These are phyloP conservation scores for Eutolmus rufibarbis DNA, from an alignment of 2,888 invertebrate species.

Conservation along the genomic window DNA sequence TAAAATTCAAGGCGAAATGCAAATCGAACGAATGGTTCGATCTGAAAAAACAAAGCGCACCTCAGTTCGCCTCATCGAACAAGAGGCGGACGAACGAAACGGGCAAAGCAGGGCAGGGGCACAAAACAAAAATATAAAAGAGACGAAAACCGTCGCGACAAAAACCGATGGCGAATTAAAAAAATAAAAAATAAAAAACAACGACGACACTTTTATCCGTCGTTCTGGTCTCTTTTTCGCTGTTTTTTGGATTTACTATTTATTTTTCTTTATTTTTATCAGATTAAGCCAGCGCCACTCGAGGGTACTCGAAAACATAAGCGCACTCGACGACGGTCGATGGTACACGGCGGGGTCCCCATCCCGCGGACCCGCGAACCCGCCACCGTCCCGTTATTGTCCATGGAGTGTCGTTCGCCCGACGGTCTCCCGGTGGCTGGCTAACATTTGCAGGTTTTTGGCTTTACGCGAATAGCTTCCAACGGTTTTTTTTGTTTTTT, in stretches of 20 bases:
- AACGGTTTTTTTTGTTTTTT: neutral
- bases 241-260: neutral
- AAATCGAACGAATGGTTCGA: constrained; percentile 4
- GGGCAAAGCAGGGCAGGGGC: neutral
- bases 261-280: neutral
- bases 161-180: neutral
- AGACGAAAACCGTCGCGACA: neutral
- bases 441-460: neutral
- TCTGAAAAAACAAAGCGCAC: neutral
- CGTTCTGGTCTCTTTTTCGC: neutral
- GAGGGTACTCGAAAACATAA: constrained; percentile 31
- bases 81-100: neutral
- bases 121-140: neutral
- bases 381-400: neutral
- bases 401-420: neutral
- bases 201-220: neutral
- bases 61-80: neutral
- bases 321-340: neutral
- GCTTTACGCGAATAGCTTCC: neutral
- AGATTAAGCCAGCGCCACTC: constrained; percentile 33
- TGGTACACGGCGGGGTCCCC: neutral
- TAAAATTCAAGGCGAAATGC: constrained; percentile 41
- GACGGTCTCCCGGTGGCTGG: neutral
- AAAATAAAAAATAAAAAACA: neutral
- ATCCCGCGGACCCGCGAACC: neutral